These are phyloP conservation scores for Pterocles gutturalis DNA, from an alignment of 2,113 vertebrate species.

Conservation along the genomic window DNA sequence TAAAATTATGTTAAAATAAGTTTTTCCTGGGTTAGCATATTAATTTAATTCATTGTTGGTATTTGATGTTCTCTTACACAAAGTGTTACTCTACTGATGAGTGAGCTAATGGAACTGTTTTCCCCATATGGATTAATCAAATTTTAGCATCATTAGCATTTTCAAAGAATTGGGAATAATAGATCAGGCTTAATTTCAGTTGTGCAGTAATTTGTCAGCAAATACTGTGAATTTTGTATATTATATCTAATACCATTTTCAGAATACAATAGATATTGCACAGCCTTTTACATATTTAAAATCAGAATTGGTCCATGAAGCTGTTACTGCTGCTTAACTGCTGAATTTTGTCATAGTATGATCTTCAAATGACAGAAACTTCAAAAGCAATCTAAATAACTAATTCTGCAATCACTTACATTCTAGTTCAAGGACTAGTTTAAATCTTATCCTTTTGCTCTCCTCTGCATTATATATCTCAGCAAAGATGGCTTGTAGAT, in stretches of 20 bases:
- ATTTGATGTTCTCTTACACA: neutral
- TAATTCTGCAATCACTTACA: neutral
- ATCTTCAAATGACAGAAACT: neutral
- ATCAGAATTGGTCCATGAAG: neutral
- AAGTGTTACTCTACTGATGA: neutral
- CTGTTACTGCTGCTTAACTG: neutral
- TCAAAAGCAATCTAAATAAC: neutral
- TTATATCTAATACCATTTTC: neutral
- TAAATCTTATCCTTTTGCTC: neutral
- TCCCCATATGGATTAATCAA: neutral
- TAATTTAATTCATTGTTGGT: neutral
- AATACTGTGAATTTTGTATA: neutral
- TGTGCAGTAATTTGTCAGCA: neutral
- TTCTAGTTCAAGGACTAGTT: neutral
- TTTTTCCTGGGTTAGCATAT: neutral
- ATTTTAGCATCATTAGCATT: neutral
- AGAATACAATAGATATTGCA: neutral
- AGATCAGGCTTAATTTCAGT: neutral
- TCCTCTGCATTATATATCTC: neutral
- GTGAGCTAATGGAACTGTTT: neutral
- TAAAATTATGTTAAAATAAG: neutral
- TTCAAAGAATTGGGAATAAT: neutral
- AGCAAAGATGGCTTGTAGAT: neutral
- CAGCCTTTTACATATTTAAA: neutral
- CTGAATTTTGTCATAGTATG: neutral